phyloP scores from a whole-genome alignment of 2,113 vertebrate genomes.

The Athene noctua region DNA sequence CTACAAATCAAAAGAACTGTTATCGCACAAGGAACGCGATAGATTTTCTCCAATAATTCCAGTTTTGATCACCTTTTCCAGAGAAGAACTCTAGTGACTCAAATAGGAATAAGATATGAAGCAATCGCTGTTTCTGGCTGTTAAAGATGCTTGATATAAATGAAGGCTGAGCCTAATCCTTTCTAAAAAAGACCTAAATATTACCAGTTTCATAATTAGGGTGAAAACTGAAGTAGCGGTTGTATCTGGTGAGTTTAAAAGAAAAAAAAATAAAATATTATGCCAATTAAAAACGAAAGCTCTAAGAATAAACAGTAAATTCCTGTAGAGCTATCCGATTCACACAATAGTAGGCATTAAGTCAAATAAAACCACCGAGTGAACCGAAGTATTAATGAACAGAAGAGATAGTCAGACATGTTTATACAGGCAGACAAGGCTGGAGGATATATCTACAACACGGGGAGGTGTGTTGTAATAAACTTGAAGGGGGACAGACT shows the following conservation, averaged over 20 bases:
- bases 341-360: neutral
- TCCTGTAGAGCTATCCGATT: neutral
- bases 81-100: constrained; percentile 1
- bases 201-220: constrained; percentile 13
- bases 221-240: neutral
- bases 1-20: constrained; percentile 46
- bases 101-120: constrained; percentile 28
- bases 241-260: neutral
- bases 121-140: neutral
- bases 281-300: constrained; percentile 25
- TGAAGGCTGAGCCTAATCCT: neutral
- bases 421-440: constrained; percentile 71
- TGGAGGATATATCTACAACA: constrained; percentile 58
- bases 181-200: neutral
- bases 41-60: constrained; percentile 43
- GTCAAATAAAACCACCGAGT: constrained; percentile 50
- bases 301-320: constrained; percentile 38
- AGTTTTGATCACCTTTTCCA: constrained; percentile 48
- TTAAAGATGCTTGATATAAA: constrained; percentile 13
- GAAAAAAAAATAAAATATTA: neutral
- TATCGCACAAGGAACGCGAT: neutral
- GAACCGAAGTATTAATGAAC: constrained; percentile 62
- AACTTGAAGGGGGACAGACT: constrained; percentile 68
- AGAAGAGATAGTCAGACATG: constrained; percentile 70
- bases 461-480: constrained; percentile 71